These are phyloP conservation scores for Thecocarcelia acutangulata DNA, from an alignment of 2,888 invertebrate genomes.

Conservation along the genomic window DNA sequence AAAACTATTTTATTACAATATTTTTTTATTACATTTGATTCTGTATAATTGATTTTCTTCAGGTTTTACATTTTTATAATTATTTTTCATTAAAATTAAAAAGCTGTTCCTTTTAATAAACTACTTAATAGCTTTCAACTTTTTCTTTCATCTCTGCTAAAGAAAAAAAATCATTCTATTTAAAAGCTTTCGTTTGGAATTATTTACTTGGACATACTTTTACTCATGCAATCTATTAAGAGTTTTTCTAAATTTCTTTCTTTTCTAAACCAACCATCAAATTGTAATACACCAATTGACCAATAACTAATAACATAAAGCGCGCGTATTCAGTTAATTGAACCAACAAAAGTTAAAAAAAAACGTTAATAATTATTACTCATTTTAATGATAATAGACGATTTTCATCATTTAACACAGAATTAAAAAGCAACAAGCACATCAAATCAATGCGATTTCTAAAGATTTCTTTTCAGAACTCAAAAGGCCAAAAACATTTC, in stretches of 20 bases:
- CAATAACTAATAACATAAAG: constrained; percentile 16
- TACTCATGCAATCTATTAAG: background rate
- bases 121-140: constrained; percentile 18
- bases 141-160: constrained; percentile 33
- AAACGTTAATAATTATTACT: constrained; percentile 63
- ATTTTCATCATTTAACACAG: constrained; percentile 33
- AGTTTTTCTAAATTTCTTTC: background rate
- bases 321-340: constrained; percentile 38
- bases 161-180: constrained; percentile 21
- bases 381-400: constrained; percentile 64
- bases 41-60: too few relatives aligned
- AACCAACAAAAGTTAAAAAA: constrained; percentile 1
- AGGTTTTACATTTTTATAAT: background rate
- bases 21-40: too few relatives aligned
- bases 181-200: constrained; percentile 57
- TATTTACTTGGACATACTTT: constrained; percentile 26
- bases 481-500: constrained; percentile 22
- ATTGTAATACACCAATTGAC: constrained; percentile 36
- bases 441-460: constrained; percentile 34
- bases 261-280: constrained; percentile 29
- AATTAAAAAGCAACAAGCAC: constrained; percentile 18
- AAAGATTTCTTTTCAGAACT: constrained; percentile 17
- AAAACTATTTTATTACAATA: too few relatives aligned
- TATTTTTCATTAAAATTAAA: background rate
- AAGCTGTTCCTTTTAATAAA: background rate